phyloP scores from a whole-genome alignment of 2,888 invertebrate species.

The Ormyrus labotus region DNA sequence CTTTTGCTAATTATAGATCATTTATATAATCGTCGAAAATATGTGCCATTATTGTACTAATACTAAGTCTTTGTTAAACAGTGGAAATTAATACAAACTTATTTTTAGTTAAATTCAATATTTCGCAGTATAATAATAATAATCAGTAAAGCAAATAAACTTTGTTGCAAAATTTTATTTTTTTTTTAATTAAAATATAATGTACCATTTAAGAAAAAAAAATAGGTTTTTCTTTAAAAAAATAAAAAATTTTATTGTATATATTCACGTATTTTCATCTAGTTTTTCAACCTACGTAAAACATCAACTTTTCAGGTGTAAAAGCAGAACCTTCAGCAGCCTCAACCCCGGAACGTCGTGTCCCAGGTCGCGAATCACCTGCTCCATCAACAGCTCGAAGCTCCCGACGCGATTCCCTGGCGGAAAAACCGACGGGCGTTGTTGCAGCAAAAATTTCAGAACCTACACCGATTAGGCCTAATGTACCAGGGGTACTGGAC shows the following conservation, averaged over 20 bases:
- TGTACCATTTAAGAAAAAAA: too few relatives aligned
- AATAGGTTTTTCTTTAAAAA: too few relatives aligned
- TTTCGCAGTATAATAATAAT: too few relatives aligned
- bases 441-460: slow-evolving; percentile 71
- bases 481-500: slow-evolving; percentile 58
- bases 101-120: too few relatives aligned
- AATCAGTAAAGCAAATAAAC: too few relatives aligned
- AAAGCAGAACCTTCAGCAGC: slow-evolving; percentile 76
- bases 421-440: slow-evolving; percentile 76
- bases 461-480: slow-evolving; percentile 64
- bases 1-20: slow-evolving; percentile 37
- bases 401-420: slow-evolving; percentile 81
- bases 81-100: too few relatives aligned
- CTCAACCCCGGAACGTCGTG: slow-evolving; percentile 82
- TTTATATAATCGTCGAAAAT: slow-evolving; percentile 19
- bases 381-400: slow-evolving; percentile 83
- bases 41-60: neutral
- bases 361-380: slow-evolving; percentile 80
- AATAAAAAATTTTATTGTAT: too few relatives aligned
- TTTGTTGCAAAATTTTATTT: too few relatives aligned
- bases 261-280: too few relatives aligned
- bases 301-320: slow-evolving; percentile 59
- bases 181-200: too few relatives aligned
- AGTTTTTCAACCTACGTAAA: too few relatives aligned
- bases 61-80: too few relatives aligned